Base-by-base conservation (phyloP, 1,140 invertebrate genomes). In the Drosophila parabipectinata region DNA sequence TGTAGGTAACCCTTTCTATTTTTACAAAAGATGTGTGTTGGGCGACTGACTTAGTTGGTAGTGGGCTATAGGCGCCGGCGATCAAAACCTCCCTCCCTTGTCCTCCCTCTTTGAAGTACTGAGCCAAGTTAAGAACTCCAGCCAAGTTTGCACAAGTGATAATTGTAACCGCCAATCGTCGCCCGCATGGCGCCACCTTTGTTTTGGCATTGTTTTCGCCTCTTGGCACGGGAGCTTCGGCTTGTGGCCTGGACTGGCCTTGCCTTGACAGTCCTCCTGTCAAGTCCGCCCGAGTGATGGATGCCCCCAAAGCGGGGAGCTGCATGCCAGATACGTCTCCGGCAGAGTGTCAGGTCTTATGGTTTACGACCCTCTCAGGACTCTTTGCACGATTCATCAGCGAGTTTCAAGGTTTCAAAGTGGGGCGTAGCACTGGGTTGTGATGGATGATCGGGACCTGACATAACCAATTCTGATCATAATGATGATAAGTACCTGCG, bases 81-180 rank as follows among this genome's bases (percentile, higher is more conserved):
- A 71, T 78, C 77, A 76, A 61, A 7, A n/a, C 44, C 21, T 3
- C 21, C 21, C 21, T 21, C 21, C 21, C 51, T 51, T 45, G 56
- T 60, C 26, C 15, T 15, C n/a, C 34, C 30, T 24, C 51, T 32
- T 53, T 34, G 21, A 4, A 3, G 28, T 18, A 26, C 28, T 44
- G n/a, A 56, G 55, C 55, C 80, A 68, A 83, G 72, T 84, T 71
- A 77, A 77, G 71, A 88, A 74, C 79, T 83, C 79, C 72, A 15
- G 77, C 66, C 64, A 83, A 88, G 83, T 87, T 88, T 88, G 77
- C 72, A 60, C 82, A 87, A 83, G 83, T 87, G 82, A 83, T 88
- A 87, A 88, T 87, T 88, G 82, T 79, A 69, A 77, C 72, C 41
- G 54, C 26, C 10, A 55, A 41, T 52, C 72, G 79, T 62, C 83